A percentile compares a stretch with the other conserved stretches of the same genome.
Conservation (phyloP, 2,888 invertebrate genomes). For the Erebia epiphron region DNA sequence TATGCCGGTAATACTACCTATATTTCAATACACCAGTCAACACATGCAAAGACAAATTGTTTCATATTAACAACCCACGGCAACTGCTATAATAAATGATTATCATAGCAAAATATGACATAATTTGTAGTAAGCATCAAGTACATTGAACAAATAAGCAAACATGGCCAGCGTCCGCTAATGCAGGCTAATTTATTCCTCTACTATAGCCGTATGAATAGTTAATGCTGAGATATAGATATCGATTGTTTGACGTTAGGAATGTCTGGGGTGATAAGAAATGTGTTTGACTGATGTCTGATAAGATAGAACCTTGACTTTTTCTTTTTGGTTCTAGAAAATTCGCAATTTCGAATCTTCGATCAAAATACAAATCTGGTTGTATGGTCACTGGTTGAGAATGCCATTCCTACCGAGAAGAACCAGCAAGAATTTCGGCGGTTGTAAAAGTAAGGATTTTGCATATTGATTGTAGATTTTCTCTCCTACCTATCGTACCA, state of each 20-base stretch:
- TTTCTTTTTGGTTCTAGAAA: no score
- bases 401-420: no score
- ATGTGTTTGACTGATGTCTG: not conserved
- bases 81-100: not conserved
- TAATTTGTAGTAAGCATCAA: conserved; percentile 6
- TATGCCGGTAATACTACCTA: no score
- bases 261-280: conserved; percentile 8
- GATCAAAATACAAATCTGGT: no score
- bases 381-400: no score
- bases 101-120: conserved; percentile 8
- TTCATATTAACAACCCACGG: not conserved
- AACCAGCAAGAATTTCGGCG: no score
- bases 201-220: conserved; percentile 1
- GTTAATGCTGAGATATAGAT: not conserved
- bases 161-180: not conserved
- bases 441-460: no score
- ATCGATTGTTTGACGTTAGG: not conserved
- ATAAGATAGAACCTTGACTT: no score
- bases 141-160: not conserved
- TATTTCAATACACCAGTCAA: not conserved
- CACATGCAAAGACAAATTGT: not conserved
- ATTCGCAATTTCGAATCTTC: no score
- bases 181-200: conserved; percentile 19
- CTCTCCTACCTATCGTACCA: no score
- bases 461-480: no score